Percentiles rank a stretch among this genome's conserved stretches.
phyloP scores from a whole-genome alignment of 2,113 vertebrate species.

The Salvator merianae region DNA sequence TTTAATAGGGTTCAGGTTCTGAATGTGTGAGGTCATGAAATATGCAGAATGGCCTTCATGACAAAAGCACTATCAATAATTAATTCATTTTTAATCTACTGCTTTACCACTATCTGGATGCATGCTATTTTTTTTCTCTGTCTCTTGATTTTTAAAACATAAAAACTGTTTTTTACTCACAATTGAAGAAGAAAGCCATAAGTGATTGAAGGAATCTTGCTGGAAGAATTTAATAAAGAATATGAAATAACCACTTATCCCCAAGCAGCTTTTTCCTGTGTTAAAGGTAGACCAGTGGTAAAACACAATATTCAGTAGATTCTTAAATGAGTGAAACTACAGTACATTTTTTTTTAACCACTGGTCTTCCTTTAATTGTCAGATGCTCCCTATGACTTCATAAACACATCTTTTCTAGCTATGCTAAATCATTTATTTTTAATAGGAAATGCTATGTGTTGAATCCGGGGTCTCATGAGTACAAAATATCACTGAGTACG shows the following conservation, averaged over 20 bases:
- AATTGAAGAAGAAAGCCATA: slow-evolving; percentile 2
- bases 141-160: neutral
- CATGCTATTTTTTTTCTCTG: neutral
- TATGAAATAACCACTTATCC: neutral
- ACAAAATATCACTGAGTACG: neutral
- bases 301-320: neutral
- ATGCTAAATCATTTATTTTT: neutral
- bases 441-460: neutral
- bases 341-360: neutral
- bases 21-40: slow-evolving; percentile 9
- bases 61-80: slow-evolving; percentile 1
- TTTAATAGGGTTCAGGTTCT: slow-evolving; percentile 17
- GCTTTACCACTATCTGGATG: neutral
- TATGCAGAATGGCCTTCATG: neutral
- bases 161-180: neutral
- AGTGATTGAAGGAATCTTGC: neutral
- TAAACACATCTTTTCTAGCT: neutral
- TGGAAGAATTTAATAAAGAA: neutral
- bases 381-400: neutral
- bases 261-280: neutral
- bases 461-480: neutral
- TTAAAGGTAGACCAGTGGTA: neutral
- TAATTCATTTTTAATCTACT: neutral
- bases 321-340: neutral
- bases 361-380: neutral